These are phyloP conservation scores for Aphrophora alni DNA, from an alignment of 2,888 invertebrate species.

Conservation along the genomic window DNA sequence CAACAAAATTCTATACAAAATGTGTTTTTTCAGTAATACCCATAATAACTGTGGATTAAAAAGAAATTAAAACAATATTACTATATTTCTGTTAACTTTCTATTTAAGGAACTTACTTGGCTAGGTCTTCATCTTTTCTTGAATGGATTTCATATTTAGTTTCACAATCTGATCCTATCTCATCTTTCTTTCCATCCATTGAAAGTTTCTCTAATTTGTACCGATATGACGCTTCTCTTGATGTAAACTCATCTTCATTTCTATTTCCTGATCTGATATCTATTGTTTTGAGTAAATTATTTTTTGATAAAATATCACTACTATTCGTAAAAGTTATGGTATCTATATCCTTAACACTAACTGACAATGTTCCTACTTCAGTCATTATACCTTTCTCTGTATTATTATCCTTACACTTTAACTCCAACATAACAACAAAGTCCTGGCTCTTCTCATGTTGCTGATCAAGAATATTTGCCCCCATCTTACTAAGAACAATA, in stretches of 20 bases:
- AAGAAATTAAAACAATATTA: too few relatives aligned
- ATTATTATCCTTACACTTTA: neutral
- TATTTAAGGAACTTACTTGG: neutral
- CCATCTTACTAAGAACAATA: neutral
- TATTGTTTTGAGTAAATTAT: neutral
- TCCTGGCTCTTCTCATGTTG: neutral
- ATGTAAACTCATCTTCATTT: neutral
- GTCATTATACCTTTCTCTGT: neutral
- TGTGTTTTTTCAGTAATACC: too few relatives aligned
- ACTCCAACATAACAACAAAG: neutral
- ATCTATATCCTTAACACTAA: neutral
- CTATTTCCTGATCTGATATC: neutral
- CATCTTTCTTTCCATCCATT: neutral
- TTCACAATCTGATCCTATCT: neutral
- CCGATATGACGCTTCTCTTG: neutral
- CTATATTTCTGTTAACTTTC: too few relatives aligned
- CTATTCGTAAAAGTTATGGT: neutral
- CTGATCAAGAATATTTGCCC: neutral
- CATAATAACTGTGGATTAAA: too few relatives aligned
- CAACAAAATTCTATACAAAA: too few relatives aligned
- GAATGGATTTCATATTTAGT: neutral
- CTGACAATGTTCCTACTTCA: neutral
- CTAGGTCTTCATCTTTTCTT: neutral
- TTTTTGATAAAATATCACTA: neutral
- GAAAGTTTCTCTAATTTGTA: neutral